A percentile compares a stretch with the other conserved stretches of the same genome.
These are phyloP conservation scores for Hippocampus kuda DNA, from an alignment of 2,797 vertebrate genomes.

Conservation along the genomic window DNA sequence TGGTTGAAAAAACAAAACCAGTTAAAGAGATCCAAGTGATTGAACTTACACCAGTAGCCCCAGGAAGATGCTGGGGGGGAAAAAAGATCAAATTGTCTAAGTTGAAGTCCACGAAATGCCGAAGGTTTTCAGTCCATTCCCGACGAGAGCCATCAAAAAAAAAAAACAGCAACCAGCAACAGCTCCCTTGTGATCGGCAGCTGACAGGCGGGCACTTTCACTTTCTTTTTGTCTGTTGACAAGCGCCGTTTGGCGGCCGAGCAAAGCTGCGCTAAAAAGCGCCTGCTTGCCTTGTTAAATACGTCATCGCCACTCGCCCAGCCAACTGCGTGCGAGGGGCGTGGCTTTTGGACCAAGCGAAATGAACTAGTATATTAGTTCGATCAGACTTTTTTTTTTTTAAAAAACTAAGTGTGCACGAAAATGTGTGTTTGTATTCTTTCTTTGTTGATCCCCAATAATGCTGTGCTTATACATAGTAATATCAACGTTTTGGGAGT, in stretches of 20 bases:
- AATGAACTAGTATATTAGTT: too few species aligned
- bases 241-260: background rate
- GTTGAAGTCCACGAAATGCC: background rate
- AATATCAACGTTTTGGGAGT: too few species aligned
- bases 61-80: background rate
- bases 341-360: background rate
- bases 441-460: too few species aligned
- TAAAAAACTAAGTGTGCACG: fast-evolving
- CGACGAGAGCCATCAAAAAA: background rate
- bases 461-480: too few species aligned
- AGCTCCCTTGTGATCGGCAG: background rate
- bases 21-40: background rate
- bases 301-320: background rate
- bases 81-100: background rate
- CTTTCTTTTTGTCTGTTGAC: background rate
- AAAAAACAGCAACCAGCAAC: too few species aligned
- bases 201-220: background rate
- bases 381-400: too few species aligned
- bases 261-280: background rate
- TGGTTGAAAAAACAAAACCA: background rate
- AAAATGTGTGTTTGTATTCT: too few species aligned
- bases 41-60: background rate
- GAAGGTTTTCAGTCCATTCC: background rate
- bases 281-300: background rate
- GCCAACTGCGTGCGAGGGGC: background rate